Evolutionary conservation across 2,888 invertebrate species (phyloP), one percentile per base, ranked within the genome.

Genomic region (Dinocampus coccinellae): DNA sequence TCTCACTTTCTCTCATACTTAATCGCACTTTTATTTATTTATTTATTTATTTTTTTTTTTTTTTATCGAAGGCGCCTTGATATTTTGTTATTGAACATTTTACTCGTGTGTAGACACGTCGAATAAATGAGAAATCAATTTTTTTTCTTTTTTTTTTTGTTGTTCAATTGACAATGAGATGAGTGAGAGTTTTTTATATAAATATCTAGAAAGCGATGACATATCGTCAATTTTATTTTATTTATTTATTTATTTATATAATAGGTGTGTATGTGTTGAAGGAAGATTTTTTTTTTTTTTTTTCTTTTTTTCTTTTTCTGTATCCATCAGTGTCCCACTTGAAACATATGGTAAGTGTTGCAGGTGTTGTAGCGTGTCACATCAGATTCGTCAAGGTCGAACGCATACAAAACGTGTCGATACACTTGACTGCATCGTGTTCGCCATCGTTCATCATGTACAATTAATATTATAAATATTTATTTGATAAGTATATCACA

Each of bases 141-240:
- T n/a, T n/a, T n/a, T n/a, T n/a, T n/a, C n/a, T n/a, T n/a, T n/a
- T n/a, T n/a, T n/a, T n/a, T n/a, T n/a, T n/a, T n/a, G n/a, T n/a
- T n/a, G n/a, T n/a, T n/a, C n/a, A n/a, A n/a, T n/a, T 77, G 78
- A 71, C 77, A 75, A 77, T 77, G 74, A 63, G 69, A 62, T 42
- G 79, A 78, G 79, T 79, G 79, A 79, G n/a, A n/a, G n/a, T n/a
- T n/a, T n/a, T n/a, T n/a, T n/a, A n/a, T n/a, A n/a, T n/a, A n/a
- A n/a, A n/a, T n/a, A n/a, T n/a, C n/a, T n/a, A n/a, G n/a, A n/a
- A n/a, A n/a, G n/a, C n/a, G 84, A 83, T 80, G 84, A 84, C 80
- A 83, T 80, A 80, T 80, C 78, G 82, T 81, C 83, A 78, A 78
- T n/a, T n/a, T n/a, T n/a, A n/a, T n/a, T n/a, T n/a, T n/a, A n/a